phyloP scores from a whole-genome alignment of 2,888 invertebrate species.

The Corbicula japonica region DNA sequence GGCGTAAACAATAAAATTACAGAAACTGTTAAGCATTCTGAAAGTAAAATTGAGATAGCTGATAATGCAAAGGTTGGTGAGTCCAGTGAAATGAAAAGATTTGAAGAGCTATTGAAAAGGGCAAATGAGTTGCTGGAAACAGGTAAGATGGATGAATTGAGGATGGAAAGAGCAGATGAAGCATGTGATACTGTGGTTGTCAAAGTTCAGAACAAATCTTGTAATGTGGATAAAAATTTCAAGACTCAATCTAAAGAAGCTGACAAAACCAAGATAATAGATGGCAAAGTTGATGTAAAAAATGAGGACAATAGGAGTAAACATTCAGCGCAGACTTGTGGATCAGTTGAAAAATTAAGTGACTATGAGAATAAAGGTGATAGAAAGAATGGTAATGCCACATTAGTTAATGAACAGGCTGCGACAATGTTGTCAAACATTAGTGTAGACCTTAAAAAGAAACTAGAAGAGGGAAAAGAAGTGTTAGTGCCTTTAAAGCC shows the following conservation, averaged over 20 bases:
- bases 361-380: no score
- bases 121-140: conserved; percentile 2
- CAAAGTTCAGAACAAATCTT: background rate
- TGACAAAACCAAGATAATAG: no score
- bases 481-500: conserved; percentile 16
- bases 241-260: no score
- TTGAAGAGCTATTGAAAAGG: conserved; percentile 16
- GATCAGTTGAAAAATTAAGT: no score
- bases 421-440: conserved; percentile 3
- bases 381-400: background rate
- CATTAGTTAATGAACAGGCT: background rate
- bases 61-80: background rate
- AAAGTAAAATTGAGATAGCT: conserved; percentile 11
- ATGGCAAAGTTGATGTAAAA: no score
- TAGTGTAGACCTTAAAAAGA: conserved; percentile 20
- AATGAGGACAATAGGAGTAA: no score
- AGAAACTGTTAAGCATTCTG: background rate
- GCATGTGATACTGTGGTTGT: background rate
- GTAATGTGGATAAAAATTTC: background rate
- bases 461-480: conserved; percentile 1
- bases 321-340: no score
- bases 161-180: conserved; percentile 20
- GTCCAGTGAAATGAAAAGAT: background rate
- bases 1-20: background rate
- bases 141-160: conserved; percentile 5